phyloP scores from a whole-genome alignment of 2,113 vertebrate species.

The Nothocercus nigrocapillus region DNA sequence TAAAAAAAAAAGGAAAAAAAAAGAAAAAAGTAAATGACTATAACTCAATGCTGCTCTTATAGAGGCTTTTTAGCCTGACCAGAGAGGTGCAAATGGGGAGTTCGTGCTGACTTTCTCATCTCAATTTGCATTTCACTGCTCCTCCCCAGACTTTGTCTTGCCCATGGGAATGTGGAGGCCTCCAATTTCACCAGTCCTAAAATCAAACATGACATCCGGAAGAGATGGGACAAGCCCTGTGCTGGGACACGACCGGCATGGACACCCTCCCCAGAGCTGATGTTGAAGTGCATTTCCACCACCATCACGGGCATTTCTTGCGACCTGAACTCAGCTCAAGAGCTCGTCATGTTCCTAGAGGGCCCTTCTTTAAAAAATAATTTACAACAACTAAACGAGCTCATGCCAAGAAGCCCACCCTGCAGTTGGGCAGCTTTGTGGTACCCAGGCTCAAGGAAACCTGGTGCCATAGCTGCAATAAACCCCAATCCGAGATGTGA shows the following conservation, averaged over 20 bases:
- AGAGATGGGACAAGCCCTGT: no score
- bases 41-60: not conserved
- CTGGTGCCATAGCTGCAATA: not conserved
- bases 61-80: not conserved
- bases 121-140: not conserved
- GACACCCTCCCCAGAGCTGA: not conserved
- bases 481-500: not conserved
- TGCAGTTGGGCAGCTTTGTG: not conserved
- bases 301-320: not conserved
- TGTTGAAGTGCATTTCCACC: fast-evolving
- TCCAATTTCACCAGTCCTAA: not conserved
- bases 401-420: not conserved
- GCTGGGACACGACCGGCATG: fast-evolving
- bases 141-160: not conserved
- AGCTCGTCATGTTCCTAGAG: fast-evolving
- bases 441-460: not conserved
- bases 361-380: not conserved
- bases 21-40: not conserved
- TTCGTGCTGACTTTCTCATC: not conserved
- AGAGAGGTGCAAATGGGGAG: not conserved
- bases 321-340: not conserved
- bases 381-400: not conserved
- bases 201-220: not conserved
- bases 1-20: not conserved
- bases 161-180: not conserved